A percentile compares a stretch with the other conserved stretches of the same genome.
These are phyloP conservation scores for Siniperca undulata DNA, from an alignment of 2,797 vertebrate genomes.

Conservation along the genomic window DNA sequence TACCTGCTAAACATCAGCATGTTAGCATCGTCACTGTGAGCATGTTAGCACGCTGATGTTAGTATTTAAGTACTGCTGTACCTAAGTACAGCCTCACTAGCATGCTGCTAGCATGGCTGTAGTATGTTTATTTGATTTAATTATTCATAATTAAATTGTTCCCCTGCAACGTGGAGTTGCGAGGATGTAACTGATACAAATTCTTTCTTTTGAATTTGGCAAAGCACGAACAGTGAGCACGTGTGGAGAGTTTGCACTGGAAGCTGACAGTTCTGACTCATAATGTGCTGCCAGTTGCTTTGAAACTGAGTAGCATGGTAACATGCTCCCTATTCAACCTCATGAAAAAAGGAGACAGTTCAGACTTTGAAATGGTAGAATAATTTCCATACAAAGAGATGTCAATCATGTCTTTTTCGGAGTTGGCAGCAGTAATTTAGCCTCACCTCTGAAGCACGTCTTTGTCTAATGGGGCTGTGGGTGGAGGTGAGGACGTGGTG, in stretches of 20 bases:
- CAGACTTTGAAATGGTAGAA: constrained; percentile 2
- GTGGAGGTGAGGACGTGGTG: background rate
- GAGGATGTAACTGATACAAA: background rate
- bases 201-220: background rate
- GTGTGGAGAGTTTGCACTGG: background rate
- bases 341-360: background rate
- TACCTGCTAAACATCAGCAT: no score
- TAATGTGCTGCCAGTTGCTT: background rate
- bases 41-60: no score
- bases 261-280: constrained; percentile 9
- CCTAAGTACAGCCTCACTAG: background rate
- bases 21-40: no score
- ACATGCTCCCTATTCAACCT: background rate
- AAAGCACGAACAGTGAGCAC: background rate
- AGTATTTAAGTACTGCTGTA: background rate
- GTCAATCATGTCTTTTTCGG: constrained; percentile 7
- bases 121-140: no score
- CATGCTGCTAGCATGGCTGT: background rate
- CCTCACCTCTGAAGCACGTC: constrained; percentile 25
- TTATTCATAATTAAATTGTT: background rate
- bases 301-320: background rate
- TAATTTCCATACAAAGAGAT: constrained; percentile 17
- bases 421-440: constrained; percentile 12
- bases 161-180: background rate
- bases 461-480: constrained; percentile 24